Evolutionary conservation across 2,113 vertebrate species (phyloP).

Genomic region (Marmota monax): DNA sequence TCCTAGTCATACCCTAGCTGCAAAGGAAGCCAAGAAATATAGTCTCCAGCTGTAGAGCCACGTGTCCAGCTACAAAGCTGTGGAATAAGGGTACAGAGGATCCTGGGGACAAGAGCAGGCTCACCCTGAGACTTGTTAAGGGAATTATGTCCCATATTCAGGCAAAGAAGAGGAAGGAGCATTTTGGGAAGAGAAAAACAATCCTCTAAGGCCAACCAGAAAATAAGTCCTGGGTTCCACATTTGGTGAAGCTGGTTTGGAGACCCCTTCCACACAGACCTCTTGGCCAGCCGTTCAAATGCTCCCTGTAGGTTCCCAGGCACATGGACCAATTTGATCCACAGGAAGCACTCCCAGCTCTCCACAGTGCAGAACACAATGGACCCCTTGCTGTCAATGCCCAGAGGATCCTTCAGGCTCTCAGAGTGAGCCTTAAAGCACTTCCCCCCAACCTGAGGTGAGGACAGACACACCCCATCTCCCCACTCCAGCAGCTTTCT

Average conservation of each 20-base stretch:
- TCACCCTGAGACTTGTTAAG: not conserved
- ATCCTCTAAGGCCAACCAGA: not conserved
- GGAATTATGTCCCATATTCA: not conserved
- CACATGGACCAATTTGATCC: not conserved
- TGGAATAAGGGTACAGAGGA: not conserved
- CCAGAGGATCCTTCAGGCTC: not conserved
- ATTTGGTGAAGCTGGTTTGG: not conserved
- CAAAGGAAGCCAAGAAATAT: constrained; percentile 38
- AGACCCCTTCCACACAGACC: not conserved
- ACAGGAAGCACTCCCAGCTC: not conserved
- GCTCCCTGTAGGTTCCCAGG: not conserved
- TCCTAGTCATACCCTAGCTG: not conserved
- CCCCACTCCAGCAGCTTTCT: not conserved
- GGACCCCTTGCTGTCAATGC: not conserved
- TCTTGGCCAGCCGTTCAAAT: not conserved
- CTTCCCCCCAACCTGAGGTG: not conserved
- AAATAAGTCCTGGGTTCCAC: constrained; percentile 18
- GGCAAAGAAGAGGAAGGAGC: not conserved
- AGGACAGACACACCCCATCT: not conserved
- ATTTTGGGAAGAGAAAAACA: not conserved
- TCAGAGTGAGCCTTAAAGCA: not conserved
- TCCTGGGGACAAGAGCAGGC: not conserved
- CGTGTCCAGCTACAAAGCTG: not conserved
- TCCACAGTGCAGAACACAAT: not conserved
- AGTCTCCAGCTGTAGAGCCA: not conserved